Evolutionary conservation across 2,888 invertebrate species (phyloP).

Genomic region (Acanthosepion lycidas): DNA sequence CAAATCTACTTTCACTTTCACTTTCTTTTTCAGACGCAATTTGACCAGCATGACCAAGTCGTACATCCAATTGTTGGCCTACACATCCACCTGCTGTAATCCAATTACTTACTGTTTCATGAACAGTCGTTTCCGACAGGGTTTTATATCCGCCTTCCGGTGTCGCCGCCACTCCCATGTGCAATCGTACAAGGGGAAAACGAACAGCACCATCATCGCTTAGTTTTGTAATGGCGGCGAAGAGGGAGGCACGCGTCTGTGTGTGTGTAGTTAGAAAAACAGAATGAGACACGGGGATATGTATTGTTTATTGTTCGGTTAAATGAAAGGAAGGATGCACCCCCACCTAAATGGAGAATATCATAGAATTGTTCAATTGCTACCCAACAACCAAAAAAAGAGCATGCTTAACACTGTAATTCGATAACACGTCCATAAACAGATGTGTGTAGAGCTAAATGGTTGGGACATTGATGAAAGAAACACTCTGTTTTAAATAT

Average conservation of each 20-base stretch:
- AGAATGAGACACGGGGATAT: neutral
- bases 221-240: neutral
- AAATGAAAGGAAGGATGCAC: neutral
- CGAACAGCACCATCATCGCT: neutral
- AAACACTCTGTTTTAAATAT: too few relatives aligned
- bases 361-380: too few relatives aligned
- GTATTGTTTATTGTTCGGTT: neutral
- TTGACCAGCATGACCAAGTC: constrained; percentile 76
- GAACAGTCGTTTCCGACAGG: constrained; percentile 89
- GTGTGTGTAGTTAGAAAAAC: neutral
- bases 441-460: too few relatives aligned
- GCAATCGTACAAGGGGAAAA: constrained; percentile 51
- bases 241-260: neutral
- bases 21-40: constrained; percentile 76
- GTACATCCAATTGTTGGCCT: constrained; percentile 85
- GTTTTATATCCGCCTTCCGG: constrained; percentile 85
- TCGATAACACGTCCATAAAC: too few relatives aligned
- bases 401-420: too few relatives aligned
- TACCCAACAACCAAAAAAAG: too few relatives aligned
- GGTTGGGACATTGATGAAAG: too few relatives aligned
- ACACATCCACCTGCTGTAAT: constrained; percentile 89
- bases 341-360: neutral
- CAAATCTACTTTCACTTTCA: neutral
- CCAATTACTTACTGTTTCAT: constrained; percentile 95
- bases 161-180: constrained; percentile 76